These are phyloP conservation scores for Batillaria attramentaria DNA, from an alignment of 1,140 invertebrate genomes.

Conservation along the genomic window DNA sequence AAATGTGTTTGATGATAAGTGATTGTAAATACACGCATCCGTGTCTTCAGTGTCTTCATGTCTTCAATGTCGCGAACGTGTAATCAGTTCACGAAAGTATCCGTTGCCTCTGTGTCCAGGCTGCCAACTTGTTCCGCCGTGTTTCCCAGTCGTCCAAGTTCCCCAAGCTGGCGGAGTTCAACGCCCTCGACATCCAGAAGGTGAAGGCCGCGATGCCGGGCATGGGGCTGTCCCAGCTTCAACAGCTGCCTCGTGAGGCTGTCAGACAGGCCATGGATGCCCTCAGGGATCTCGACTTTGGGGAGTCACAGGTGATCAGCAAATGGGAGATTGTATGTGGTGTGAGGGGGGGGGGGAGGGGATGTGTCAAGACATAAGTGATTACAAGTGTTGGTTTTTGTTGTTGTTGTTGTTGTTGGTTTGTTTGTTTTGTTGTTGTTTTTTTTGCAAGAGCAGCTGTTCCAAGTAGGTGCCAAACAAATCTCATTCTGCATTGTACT, in stretches of 20 bases:
- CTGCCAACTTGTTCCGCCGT: constrained; percentile 15
- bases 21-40: no score
- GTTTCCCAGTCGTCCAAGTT: constrained; percentile 34
- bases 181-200: constrained; percentile 12
- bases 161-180: constrained; percentile 15
- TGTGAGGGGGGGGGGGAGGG: no score
- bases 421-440: constrained; percentile 12
- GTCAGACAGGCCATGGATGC: constrained; percentile 30
- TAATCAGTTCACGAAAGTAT: no score
- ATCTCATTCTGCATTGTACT: no score
- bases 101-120: constrained; percentile 20
- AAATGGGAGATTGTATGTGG: no score
- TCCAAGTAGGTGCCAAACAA: no score
- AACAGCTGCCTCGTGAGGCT: constrained; percentile 19
- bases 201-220: constrained; percentile 29
- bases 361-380: not conserved
- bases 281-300: constrained; percentile 37
- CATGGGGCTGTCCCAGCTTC: constrained; percentile 19
- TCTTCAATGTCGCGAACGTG: no score
- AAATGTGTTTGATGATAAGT: no score
- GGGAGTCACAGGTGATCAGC: constrained; percentile 39
- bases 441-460: not conserved
- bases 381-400: not conserved
- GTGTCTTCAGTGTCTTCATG: no score
- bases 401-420: not conserved